Percentiles rank a stretch among this genome's conserved stretches.
Conservation (phyloP, 35 echinoderm and acorn worm species). For the Anneissia japonica region DNA sequence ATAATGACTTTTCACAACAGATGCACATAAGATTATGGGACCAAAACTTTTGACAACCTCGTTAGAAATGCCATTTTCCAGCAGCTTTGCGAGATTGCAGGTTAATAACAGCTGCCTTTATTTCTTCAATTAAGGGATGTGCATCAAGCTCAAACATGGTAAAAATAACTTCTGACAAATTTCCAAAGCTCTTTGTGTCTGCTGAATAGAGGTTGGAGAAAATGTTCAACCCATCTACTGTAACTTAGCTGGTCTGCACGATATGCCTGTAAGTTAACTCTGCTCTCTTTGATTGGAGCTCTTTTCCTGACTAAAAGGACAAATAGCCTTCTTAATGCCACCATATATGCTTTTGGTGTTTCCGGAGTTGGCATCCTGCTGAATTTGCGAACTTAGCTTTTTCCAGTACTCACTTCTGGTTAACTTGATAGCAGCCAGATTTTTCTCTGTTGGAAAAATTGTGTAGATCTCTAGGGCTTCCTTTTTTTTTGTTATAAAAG, state of each 20-base stretch:
- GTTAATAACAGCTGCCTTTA: constrained; percentile 27
- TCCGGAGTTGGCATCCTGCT: constrained; percentile 2
- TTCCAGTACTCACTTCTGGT: constrained; percentile 37
- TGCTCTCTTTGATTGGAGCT: constrained; percentile 21
- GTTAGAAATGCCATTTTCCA: constrained; percentile 22
- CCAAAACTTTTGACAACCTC: constrained; percentile 32
- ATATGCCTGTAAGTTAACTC: constrained; percentile 12
- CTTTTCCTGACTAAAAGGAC: background rate
- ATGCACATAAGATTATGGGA: no score
- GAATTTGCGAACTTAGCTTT: constrained; percentile 14
- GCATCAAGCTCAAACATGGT: constrained; percentile 45
- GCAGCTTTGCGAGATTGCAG: constrained; percentile 19
- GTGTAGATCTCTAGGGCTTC: constrained; percentile 19
- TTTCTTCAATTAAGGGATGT: constrained; percentile 38
- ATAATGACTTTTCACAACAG: no score
- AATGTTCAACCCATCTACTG: constrained; percentile 39
- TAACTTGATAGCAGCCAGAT: constrained; percentile 7
- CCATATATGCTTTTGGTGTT: constrained; percentile 49
- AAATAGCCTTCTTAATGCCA: constrained; percentile 15
- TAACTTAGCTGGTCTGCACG: background rate
- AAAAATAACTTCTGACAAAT: background rate
- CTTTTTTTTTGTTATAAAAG: constrained; percentile 24
- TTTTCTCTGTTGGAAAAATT: constrained; percentile 1
- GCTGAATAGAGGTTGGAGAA: constrained; percentile 18
- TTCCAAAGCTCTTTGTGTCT: constrained; percentile 3